phyloP scores from a whole-genome alignment of 2,797 vertebrate genomes.

The Danio tinwini region DNA sequence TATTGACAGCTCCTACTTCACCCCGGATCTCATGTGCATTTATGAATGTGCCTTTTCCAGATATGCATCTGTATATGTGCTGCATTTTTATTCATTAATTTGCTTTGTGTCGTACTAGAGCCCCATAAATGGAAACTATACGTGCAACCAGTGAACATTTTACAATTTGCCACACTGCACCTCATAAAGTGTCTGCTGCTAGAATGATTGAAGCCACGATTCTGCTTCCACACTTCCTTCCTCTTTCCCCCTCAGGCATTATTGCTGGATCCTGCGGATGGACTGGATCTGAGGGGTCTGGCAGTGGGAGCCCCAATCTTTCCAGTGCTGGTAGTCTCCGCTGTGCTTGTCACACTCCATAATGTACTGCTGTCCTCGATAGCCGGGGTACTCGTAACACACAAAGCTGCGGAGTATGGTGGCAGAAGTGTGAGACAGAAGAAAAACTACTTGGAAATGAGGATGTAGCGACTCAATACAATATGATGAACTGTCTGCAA shows the following conservation, averaged over 20 bases:
- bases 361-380: conserved; percentile 68
- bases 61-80: not conserved
- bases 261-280: conserved; percentile 61
- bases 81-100: not conserved
- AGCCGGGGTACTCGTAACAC: conserved; percentile 69
- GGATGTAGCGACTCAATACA: not conserved
- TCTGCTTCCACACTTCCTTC: conserved; percentile 10
- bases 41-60: not conserved
- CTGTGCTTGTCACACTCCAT: conserved; percentile 64
- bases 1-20: not conserved
- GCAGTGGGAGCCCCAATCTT: conserved; percentile 63
- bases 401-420: conserved; percentile 56
- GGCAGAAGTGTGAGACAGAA: not conserved
- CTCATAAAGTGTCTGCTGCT: conserved; percentile 33
- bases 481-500: not conserved
- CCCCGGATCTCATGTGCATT: not conserved
- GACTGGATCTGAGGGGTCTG: conserved; percentile 65
- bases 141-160: not conserved
- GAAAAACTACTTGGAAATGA: not conserved
- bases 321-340: conserved; percentile 66
- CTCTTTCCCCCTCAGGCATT: conserved; percentile 3
- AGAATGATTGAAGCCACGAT: not conserved
- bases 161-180: not conserved
- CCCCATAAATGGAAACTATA: not conserved
- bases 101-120: not conserved